Conservation (phyloP, 2,797 vertebrate species). For the Sebastolobus alascanus region DNA sequence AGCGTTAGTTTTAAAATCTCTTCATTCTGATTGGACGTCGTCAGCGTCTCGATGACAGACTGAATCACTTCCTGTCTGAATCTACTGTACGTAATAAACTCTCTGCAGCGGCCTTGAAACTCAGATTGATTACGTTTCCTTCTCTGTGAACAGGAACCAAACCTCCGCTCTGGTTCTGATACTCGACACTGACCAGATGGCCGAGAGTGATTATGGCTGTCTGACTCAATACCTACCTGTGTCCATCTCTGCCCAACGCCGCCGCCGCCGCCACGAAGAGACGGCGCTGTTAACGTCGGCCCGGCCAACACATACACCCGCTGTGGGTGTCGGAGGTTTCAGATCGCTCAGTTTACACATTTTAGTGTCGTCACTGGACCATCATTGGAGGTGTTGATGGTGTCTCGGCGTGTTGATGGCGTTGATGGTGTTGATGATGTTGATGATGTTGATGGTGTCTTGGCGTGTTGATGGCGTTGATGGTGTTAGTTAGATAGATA, state of each 20-base stretch:
- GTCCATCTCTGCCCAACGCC: conserved; percentile 62
- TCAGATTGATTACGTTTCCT: conserved; percentile 51
- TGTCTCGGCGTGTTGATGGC: too few relatives aligned
- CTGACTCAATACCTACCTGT: conserved; percentile 65
- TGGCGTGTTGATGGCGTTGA: too few relatives aligned
- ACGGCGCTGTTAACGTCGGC: conserved; percentile 10
- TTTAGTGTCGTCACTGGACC: neutral
- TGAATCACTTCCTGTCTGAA: conserved; percentile 9
- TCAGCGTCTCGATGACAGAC: neutral
- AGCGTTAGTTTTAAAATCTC: neutral
- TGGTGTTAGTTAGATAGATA: too few relatives aligned
- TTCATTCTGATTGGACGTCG: conserved; percentile 7
- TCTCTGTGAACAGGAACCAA: conserved; percentile 22
- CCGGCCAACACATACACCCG: conserved; percentile 59
- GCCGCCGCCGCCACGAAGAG: conserved; percentile 20
- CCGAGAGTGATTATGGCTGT: conserved; percentile 72
- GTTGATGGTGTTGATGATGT: too few relatives aligned
- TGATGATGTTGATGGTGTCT: too few relatives aligned
- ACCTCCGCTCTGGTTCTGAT: conserved; percentile 36
- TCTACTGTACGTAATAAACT: neutral
- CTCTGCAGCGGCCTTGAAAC: conserved; percentile 49
- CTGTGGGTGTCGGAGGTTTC: conserved; percentile 40
- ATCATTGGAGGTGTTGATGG: too few relatives aligned
- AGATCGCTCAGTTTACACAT: neutral
- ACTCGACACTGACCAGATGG: conserved; percentile 70